Base-by-base conservation (phyloP, 2,797 vertebrate species). In the Enteromius viviparus region DNA sequence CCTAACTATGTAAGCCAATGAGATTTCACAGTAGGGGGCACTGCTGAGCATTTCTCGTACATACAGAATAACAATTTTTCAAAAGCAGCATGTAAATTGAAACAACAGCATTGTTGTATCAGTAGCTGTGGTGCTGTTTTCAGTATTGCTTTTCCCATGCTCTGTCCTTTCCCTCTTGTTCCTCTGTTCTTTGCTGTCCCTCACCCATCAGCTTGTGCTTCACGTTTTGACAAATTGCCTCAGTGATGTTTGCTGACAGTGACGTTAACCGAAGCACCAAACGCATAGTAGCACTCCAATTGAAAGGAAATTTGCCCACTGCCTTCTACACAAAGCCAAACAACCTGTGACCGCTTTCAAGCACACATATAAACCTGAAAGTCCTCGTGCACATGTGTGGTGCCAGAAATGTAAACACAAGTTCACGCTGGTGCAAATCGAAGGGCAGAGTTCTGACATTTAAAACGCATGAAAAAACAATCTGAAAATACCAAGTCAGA, bases 181-280 rank as follows among this genome's bases (percentile, higher is more conserved):
- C 60, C 53, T 60, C 26, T n/a, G 21, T 74, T 77, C 37, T 42
- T 64, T 45, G 47, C 80, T 75, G 19, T 83, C 12, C 3, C 8
- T 65, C 15, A 65, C 14, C 42, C 21, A 32, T 79, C 76, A 65
- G 32, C 58, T 60, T 71, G 72, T 75, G 74, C 68, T 58, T 80
- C 74, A 53, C 79, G 9, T 53, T n/a, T 71, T 93, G 92, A 94
- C 88, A 87, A 90, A 93, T 93, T 93, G 90, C 89, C 62, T 81
- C 78, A 0, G 86, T 91, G 91, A 94, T 93, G 76, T 81, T 68
- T 91, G 92, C 89, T 90, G 92, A 92, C 93, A 92, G 89, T 88
- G 87, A 91, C 81, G 84, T 90, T 93, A 93, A 93, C 92, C 86
- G 89, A 89, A 90, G 89, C 87, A 89, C 91, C 91, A 88, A 89